A percentile compares a stretch with the other conserved stretches of the same genome.
Evolutionary conservation across 2,797 vertebrate species (phyloP).

Genomic region (Chaetophractus vellerosus): DNA sequence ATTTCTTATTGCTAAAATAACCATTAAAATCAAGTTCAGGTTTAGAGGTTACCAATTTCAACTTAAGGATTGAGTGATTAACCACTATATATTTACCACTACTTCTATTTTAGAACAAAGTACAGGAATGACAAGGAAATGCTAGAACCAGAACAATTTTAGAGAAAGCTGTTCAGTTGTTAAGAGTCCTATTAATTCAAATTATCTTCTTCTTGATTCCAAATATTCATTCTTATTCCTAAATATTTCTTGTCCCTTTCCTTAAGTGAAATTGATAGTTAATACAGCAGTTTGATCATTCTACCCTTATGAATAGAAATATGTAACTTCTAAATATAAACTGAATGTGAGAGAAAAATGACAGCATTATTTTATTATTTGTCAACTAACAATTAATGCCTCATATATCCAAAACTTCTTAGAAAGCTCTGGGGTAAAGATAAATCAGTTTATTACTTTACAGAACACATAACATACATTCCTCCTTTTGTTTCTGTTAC

Average conservation of each 20-base stretch:
- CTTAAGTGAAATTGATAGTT: background rate
- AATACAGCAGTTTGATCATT: background rate
- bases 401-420: background rate
- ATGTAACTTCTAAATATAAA: background rate
- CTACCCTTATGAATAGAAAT: slow-evolving; percentile 14
- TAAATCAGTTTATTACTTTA: background rate
- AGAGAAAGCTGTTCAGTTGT: slow-evolving; percentile 11
- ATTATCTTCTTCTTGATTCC: background rate
- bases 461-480: background rate
- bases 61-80: background rate
- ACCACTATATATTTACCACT: background rate
- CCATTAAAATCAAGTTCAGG: background rate
- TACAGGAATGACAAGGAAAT: background rate
- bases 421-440: background rate
- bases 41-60: background rate
- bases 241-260: background rate
- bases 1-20: background rate
- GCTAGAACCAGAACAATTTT: slow-evolving; percentile 12
- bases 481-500: background rate
- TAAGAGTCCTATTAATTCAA: slow-evolving; percentile 4
- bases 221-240: background rate
- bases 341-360: slow-evolving; percentile 28
- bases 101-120: slow-evolving; percentile 1
- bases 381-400: slow-evolving; percentile 4
- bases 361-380: background rate